A percentile compares a stretch with the other conserved stretches of the same genome.
phyloP scores from a whole-genome alignment of 23 tunicate genomes.

The Aplidium turbinatum region DNA sequence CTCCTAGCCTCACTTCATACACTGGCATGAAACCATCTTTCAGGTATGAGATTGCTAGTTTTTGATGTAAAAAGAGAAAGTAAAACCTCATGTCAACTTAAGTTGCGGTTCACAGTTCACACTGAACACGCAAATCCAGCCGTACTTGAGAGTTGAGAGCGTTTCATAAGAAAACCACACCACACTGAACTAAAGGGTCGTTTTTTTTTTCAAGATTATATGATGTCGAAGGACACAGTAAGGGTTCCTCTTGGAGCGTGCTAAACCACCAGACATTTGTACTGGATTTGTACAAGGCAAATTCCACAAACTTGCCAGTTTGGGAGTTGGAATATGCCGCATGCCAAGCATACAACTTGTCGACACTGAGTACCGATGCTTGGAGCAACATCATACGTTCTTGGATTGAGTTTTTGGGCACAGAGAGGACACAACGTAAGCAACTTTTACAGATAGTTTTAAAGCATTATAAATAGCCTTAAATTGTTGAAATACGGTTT shows the following conservation, averaged over 20 bases:
- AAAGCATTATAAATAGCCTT: too few species aligned
- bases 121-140: too few species aligned
- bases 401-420: slow-evolving; percentile 31
- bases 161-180: too few species aligned
- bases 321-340: slow-evolving; percentile 69
- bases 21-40: slow-evolving; percentile 56
- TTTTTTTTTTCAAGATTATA: slow-evolving; percentile 45
- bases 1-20: slow-evolving; percentile 68
- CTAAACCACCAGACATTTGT: slow-evolving; percentile 51
- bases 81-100: too few species aligned
- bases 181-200: too few species aligned
- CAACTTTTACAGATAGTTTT: too few species aligned
- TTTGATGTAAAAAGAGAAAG: too few species aligned
- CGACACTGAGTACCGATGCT: background rate
- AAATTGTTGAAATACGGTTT: too few species aligned
- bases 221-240: slow-evolving; percentile 33
- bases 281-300: slow-evolving; percentile 32
- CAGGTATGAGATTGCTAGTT: too few species aligned
- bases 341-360: slow-evolving; percentile 30
- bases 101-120: too few species aligned
- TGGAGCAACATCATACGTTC: slow-evolving; percentile 34
- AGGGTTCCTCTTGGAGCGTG: slow-evolving; percentile 35
- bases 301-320: slow-evolving; percentile 4
- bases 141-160: too few species aligned
- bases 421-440: too few species aligned